phyloP scores from a whole-genome alignment of 2,113 vertebrate species.

The Cyphomyrus discorhynchus region DNA sequence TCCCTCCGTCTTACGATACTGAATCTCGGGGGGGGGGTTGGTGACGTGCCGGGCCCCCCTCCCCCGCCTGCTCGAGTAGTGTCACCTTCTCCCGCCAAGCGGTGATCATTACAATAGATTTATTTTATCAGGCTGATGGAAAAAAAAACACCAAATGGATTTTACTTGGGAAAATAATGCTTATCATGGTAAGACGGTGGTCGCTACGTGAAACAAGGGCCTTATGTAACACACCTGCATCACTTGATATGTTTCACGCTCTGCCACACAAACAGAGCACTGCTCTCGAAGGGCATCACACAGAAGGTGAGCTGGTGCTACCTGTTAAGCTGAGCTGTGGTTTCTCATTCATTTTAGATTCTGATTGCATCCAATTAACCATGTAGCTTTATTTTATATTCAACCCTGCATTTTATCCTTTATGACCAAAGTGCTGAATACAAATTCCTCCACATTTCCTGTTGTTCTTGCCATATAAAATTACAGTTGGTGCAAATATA shows the following conservation, averaged over 20 bases:
- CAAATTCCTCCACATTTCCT: not conserved
- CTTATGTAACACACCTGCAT: not conserved
- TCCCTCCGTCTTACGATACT: not conserved
- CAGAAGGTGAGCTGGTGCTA: not conserved
- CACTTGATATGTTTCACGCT: constrained; percentile 9
- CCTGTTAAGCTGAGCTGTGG: not conserved
- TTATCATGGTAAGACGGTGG: not conserved
- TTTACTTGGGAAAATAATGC: not conserved
- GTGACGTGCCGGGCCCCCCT: not conserved
- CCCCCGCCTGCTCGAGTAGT: not conserved
- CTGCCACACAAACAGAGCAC: not conserved
- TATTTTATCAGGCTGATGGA: not conserved
- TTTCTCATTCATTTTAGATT: not conserved
- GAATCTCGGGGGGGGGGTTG: not conserved
- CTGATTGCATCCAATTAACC: constrained; percentile 4
- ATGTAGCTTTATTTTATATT: not conserved
- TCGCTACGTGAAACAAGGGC: not conserved
- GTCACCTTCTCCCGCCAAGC: not conserved
- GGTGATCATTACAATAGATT: not conserved
- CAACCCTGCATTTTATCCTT: not conserved
- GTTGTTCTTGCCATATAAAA: not conserved
- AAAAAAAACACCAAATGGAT: not conserved
- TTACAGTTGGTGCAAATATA: not conserved
- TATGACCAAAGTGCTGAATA: not conserved
- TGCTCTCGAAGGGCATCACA: not conserved